These are phyloP conservation scores for Caenorhabditis sp. DNA, from an alignment of 2,888 invertebrate species.

Conservation along the genomic window DNA sequence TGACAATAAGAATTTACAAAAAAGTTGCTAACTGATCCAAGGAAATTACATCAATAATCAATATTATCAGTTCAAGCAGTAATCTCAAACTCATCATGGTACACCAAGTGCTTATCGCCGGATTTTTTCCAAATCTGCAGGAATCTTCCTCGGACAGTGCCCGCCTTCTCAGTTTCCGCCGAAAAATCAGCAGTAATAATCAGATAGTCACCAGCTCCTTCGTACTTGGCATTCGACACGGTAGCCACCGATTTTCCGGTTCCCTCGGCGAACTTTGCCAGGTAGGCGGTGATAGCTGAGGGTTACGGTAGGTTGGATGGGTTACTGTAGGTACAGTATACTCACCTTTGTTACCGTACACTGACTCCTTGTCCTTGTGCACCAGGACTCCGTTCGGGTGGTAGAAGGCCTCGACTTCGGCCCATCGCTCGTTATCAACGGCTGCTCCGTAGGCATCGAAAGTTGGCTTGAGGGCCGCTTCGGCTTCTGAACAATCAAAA, in stretches of 20 bases:
- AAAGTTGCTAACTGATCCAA: too few relatives aligned
- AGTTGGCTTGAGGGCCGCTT: conserved; percentile 31
- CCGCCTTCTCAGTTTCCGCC: conserved; percentile 56
- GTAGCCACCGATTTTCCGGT: conserved; percentile 35
- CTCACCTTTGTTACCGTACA: conserved; percentile 44
- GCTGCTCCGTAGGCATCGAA: conserved; percentile 26
- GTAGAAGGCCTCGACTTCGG: conserved; percentile 32
- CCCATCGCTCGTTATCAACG: conserved; percentile 36
- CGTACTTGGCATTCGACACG: conserved; percentile 41
- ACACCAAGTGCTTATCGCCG: conserved; percentile 57
- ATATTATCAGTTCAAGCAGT: conserved; percentile 9
- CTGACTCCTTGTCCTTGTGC: conserved; percentile 35
- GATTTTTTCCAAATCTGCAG: conserved; percentile 69
- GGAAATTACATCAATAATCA: too few relatives aligned
- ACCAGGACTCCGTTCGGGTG: conserved; percentile 47
- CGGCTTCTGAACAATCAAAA: conserved; percentile 25
- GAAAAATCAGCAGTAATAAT: conserved; percentile 56
- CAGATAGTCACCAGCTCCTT: conserved; percentile 51
- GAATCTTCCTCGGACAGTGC: conserved; percentile 61
- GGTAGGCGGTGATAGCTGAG: conserved; percentile 20
- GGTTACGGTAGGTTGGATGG: too few relatives aligned
- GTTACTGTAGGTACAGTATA: too few relatives aligned
- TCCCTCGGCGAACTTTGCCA: conserved; percentile 37
- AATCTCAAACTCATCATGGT: conserved; percentile 64
- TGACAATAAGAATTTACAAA: too few relatives aligned